Percentiles rank a stretch among this genome's conserved stretches.
Evolutionary conservation across 2,797 vertebrate genomes (phyloP).

Genomic region (Denticeps clupeoides): DNA sequence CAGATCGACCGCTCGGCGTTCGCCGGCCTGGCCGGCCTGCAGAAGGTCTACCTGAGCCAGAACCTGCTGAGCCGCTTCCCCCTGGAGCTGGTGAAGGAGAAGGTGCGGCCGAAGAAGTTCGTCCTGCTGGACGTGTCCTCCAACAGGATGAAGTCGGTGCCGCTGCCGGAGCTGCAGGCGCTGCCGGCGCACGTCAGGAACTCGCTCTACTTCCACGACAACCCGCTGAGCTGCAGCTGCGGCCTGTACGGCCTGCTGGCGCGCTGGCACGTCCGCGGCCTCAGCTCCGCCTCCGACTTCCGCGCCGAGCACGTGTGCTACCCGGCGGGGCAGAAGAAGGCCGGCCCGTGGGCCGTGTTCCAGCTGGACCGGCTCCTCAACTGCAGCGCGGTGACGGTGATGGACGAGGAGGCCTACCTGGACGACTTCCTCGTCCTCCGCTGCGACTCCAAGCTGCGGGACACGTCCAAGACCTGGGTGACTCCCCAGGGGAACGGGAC

Average conservation of each 20-base stretch:
- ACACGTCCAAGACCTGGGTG: slow-evolving; percentile 71
- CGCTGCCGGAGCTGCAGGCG: slow-evolving; percentile 62
- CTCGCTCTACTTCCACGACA: slow-evolving; percentile 87
- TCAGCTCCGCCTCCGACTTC: slow-evolving; percentile 84
- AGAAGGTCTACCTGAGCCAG: slow-evolving; percentile 90
- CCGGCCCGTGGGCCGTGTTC: slow-evolving; percentile 52
- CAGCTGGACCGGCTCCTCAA: slow-evolving; percentile 65
- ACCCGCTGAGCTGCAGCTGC: slow-evolving; percentile 77
- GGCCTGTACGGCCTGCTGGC: slow-evolving; percentile 78
- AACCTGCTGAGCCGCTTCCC: slow-evolving; percentile 87
- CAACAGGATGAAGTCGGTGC: slow-evolving; percentile 77
- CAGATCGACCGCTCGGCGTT: slow-evolving; percentile 82
- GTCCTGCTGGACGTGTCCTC: slow-evolving; percentile 82
- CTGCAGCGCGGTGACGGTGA: slow-evolving; percentile 80
- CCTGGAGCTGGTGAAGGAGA: slow-evolving; percentile 76
- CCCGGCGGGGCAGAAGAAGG: slow-evolving; percentile 45
- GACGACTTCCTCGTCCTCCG: slow-evolving; percentile 65
- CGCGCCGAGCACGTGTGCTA: slow-evolving; percentile 72
- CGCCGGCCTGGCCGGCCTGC: slow-evolving; percentile 65
- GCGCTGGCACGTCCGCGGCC: slow-evolving; percentile 73
- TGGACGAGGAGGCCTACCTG: slow-evolving; percentile 69
- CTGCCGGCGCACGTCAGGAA: slow-evolving; percentile 86
- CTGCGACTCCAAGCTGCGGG: slow-evolving; percentile 79
- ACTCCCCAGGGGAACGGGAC: slow-evolving; percentile 60
- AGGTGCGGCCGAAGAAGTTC: slow-evolving; percentile 67